phyloP scores from a whole-genome alignment of 2,113 vertebrate species.

The Columba janthina region DNA sequence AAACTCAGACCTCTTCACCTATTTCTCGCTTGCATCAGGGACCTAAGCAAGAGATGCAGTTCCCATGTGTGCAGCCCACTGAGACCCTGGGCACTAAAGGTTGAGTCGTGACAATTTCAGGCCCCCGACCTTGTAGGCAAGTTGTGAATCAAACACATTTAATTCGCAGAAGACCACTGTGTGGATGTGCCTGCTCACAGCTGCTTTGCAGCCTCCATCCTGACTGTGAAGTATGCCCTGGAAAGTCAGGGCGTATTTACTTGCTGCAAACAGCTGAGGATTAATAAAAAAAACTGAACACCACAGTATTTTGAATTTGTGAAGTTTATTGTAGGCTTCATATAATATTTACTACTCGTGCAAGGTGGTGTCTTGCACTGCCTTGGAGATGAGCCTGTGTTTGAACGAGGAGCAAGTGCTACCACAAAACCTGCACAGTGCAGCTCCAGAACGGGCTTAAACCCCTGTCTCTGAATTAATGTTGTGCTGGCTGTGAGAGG shows the following conservation, averaged over 20 bases:
- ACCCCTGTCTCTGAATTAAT: rapidly evolving
- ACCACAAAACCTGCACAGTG: background rate
- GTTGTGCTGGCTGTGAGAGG: background rate
- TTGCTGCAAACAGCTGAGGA: background rate
- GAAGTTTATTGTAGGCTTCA: background rate
- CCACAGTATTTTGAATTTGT: background rate
- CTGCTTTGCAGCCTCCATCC: background rate
- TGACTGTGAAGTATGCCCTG: rapidly evolving
- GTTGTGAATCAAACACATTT: background rate
- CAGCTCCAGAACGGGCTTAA: background rate
- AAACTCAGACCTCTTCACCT: background rate
- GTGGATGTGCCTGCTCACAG: rapidly evolving
- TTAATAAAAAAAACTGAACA: background rate
- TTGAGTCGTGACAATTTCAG: background rate
- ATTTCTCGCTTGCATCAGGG: background rate
- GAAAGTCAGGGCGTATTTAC: background rate
- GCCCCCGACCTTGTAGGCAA: rapidly evolving
- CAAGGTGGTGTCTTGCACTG: rapidly evolving
- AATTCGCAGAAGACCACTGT: rapidly evolving
- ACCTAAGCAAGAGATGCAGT: rapidly evolving
- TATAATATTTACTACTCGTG: rapidly evolving
- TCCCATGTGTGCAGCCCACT: rapidly evolving
- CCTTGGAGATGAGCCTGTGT: background rate
- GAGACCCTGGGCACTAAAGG: background rate
- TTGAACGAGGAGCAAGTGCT: background rate